Percentiles rank a stretch among this genome's conserved stretches.
These are phyloP conservation scores for Chaunax sp. DNA, from an alignment of 2,797 vertebrate species.

Conservation along the genomic window DNA sequence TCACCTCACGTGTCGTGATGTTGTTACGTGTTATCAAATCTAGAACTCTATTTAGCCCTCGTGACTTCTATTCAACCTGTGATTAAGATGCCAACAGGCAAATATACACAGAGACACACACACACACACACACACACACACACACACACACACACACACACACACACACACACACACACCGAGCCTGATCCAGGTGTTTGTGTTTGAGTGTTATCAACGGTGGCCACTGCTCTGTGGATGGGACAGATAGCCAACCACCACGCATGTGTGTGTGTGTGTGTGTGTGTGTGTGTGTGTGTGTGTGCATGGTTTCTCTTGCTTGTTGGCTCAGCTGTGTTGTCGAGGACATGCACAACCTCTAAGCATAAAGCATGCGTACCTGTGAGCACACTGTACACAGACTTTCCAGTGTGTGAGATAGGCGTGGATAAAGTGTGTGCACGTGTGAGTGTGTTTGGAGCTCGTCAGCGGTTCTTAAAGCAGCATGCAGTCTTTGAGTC, in stretches of 20 bases:
- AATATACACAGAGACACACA: slow-evolving; percentile 26
- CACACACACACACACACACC: slow-evolving; percentile 21
- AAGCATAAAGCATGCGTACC: slow-evolving; percentile 47
- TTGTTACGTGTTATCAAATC: slow-evolving; percentile 40
- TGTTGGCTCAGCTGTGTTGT: slow-evolving; percentile 76
- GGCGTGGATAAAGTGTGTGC: slow-evolving; percentile 4
- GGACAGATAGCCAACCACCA: slow-evolving; percentile 69
- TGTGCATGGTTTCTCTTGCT: slow-evolving; percentile 23
- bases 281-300: slow-evolving; percentile 8
- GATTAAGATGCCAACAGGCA: slow-evolving; percentile 46
- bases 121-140: too few relatives aligned
- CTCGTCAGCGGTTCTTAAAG: slow-evolving; percentile 61
- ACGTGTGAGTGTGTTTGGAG: slow-evolving; percentile 35
- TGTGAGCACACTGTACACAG: slow-evolving; percentile 19
- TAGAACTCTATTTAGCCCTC: slow-evolving; percentile 36
- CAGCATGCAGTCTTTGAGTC: slow-evolving; percentile 51
- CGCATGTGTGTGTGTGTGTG: slow-evolving; percentile 13
- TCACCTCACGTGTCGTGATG: slow-evolving; percentile 1
- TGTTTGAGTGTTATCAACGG: slow-evolving; percentile 72
- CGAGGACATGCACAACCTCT: slow-evolving; percentile 42
- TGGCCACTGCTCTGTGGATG: slow-evolving; percentile 69
- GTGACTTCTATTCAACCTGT: slow-evolving; percentile 48
- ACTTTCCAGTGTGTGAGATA: slow-evolving; percentile 35
- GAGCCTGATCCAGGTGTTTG: slow-evolving; percentile 43
- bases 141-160: slow-evolving; percentile 20